Conservation (phyloP, 2,888 invertebrate genomes). For the Tetragonula carbonaria region DNA sequence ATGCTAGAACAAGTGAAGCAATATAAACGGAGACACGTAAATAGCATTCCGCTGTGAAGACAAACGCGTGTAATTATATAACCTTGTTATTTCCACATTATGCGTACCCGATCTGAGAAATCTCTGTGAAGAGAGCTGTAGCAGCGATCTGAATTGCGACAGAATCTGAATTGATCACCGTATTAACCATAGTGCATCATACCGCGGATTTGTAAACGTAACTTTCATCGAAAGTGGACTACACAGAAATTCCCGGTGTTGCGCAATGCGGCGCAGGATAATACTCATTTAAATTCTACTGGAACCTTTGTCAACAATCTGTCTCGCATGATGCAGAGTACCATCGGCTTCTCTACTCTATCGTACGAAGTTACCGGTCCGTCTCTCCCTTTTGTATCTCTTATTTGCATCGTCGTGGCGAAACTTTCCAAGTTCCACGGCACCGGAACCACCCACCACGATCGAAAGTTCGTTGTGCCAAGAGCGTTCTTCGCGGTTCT, state of each 20-base stretch:
- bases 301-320: slow-evolving; percentile 55
- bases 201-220: slow-evolving; percentile 45
- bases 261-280: slow-evolving; percentile 33
- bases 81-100: slow-evolving; percentile 6
- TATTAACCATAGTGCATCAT: slow-evolving; percentile 21
- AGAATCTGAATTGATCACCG: slow-evolving; percentile 46
- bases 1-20: neutral
- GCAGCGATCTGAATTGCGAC: neutral
- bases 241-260: slow-evolving; percentile 49
- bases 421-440: slow-evolving; percentile 60
- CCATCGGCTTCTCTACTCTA: slow-evolving; percentile 37
- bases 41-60: neutral
- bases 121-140: slow-evolving; percentile 17
- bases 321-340: slow-evolving; percentile 50
- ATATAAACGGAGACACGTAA: neutral
- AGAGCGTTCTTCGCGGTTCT: slow-evolving; percentile 37
- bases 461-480: slow-evolving; percentile 63
- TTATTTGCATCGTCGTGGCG: slow-evolving; percentile 57
- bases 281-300: slow-evolving; percentile 54
- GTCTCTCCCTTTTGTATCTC: slow-evolving; percentile 25
- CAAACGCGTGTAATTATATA: slow-evolving; percentile 4
- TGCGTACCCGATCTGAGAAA: slow-evolving; percentile 23
- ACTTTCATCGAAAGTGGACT: slow-evolving; percentile 63
- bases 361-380: slow-evolving; percentile 26
- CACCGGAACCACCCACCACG: slow-evolving; percentile 59